These are phyloP conservation scores for Athalia circularis DNA, from an alignment of 2,888 invertebrate genomes.

Conservation along the genomic window DNA sequence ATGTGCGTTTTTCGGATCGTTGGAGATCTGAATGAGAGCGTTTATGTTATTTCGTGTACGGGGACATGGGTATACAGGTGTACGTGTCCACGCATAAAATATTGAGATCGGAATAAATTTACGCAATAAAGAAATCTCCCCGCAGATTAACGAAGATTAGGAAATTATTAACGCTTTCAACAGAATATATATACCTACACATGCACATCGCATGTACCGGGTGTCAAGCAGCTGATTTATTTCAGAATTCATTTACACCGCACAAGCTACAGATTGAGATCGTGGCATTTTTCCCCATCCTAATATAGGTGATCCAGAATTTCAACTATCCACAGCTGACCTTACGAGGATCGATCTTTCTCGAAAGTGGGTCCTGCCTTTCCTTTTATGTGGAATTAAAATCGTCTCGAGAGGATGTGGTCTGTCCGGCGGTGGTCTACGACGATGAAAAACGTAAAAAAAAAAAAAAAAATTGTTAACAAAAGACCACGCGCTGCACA, in stretches of 20 bases:
- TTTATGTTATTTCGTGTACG: too few species aligned
- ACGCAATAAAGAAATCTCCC: constrained; percentile 34
- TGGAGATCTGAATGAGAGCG: background rate
- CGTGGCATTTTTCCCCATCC: background rate
- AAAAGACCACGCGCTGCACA: constrained; percentile 11
- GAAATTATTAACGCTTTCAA: constrained; percentile 22
- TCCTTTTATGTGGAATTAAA: background rate
- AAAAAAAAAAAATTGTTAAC: constrained; percentile 7
- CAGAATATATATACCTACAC: background rate
- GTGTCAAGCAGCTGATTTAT: constrained; percentile 36
- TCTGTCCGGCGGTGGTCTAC: constrained; percentile 18
- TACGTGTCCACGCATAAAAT: constrained; percentile 27
- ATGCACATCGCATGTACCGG: background rate
- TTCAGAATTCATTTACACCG: constrained; percentile 5
- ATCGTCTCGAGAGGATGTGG: constrained; percentile 24
- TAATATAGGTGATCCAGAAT: background rate
- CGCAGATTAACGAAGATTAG: constrained; percentile 32
- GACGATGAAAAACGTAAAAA: background rate
- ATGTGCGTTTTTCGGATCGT: background rate
- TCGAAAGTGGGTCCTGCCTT: background rate
- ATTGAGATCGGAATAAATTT: constrained; percentile 33
- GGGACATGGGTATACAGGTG: background rate
- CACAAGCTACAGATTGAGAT: background rate
- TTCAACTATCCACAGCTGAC: constrained; percentile 5
- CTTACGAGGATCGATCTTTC: constrained; percentile 14